Evolutionary conservation across 1,140 invertebrate genomes (phyloP).

Genomic region (Coboldia fuscipes): DNA sequence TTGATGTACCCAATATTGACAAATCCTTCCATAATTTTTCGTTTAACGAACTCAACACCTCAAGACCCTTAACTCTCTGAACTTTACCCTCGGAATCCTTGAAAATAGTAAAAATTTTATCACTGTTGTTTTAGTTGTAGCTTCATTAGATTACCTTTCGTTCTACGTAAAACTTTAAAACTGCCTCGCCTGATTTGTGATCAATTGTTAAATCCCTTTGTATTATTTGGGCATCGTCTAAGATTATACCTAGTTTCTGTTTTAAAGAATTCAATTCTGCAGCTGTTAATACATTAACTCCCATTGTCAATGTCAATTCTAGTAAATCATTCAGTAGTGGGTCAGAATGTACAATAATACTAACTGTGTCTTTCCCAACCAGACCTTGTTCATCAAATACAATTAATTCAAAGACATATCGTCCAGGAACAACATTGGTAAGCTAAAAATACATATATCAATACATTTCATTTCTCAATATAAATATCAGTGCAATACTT

Average conservation of each 20-base stretch:
- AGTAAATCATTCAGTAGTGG: slow-evolving; percentile 50
- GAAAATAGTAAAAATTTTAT: slow-evolving; percentile 2
- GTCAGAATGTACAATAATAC: slow-evolving; percentile 67
- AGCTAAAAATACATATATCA: slow-evolving; percentile 28
- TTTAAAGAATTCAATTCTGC: slow-evolving; percentile 26
- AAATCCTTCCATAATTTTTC: slow-evolving; percentile 45
- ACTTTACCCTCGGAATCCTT: slow-evolving; percentile 21
- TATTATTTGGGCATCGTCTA: slow-evolving; percentile 41
- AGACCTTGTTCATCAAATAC: slow-evolving; percentile 78
- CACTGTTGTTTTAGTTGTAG: neutral
- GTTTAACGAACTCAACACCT: slow-evolving; percentile 37
- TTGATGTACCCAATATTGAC: slow-evolving; percentile 45
- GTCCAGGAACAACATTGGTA: slow-evolving; percentile 62
- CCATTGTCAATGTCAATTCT: slow-evolving; percentile 55
- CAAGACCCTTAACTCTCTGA: slow-evolving; percentile 25
- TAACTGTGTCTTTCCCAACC: slow-evolving; percentile 55
- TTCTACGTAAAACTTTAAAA: slow-evolving; percentile 37
- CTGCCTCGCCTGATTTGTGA: slow-evolving; percentile 31
- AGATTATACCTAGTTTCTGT: slow-evolving; percentile 27
- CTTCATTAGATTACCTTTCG: slow-evolving; percentile 3
- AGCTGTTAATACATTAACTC: slow-evolving; percentile 27
- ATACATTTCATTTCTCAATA: too few species aligned
- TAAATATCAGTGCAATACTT: neutral
- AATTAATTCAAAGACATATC: slow-evolving; percentile 71
- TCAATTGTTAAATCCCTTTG: slow-evolving; percentile 37